Base-by-base conservation (phyloP, 2,113 vertebrate genomes). In the Chinchilla lanigera region DNA sequence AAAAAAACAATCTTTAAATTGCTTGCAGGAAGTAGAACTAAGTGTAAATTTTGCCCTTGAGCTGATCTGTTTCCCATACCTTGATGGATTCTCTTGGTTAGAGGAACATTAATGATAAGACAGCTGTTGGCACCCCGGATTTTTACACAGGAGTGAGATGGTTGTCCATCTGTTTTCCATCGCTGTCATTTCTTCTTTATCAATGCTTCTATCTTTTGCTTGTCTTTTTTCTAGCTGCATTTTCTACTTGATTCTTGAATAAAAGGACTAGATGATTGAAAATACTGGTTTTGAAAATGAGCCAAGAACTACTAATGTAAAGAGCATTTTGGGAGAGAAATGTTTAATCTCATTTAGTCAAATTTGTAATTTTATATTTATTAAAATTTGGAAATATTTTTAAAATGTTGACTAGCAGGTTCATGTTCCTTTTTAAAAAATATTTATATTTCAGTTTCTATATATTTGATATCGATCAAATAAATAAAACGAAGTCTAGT, bases 71-170 rank as follows among this genome's bases (percentile, higher is more conserved):
- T 97, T 77, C 58, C 78, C 75, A 22, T 19, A 73, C 87, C 81
- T 85, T 94, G 97, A 97, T 94, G 89, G 38, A 17, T 92, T 93
- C 92, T 94, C 38, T 97, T 96, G 52, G 90, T 94, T 93, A 54
- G 96, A 71, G 94, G 94, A 96, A 86, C 89, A 84, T 97, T 97
- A 90, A 89, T 97, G 93, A 94, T 93, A 96, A 92, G 84, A 78
- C 93, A 95, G 78, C 92, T 94, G 1, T 87, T 95, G 92, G 90
- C 92, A 94, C 75, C 89, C 94, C 4, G 83, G 93, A 90, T 93
- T 97, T 97, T 77, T 87, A 91, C 33, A 87, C 63, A 58, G 63
- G 92, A 96, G 86, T 67, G 94, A 90, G 52, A 80, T 96, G 4
- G 63, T 86, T 89, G 1, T 30, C 90, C 52, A 33, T 89, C 56